phyloP scores from a whole-genome alignment of 1,140 invertebrate species.

The Helicoverpa zea region DNA sequence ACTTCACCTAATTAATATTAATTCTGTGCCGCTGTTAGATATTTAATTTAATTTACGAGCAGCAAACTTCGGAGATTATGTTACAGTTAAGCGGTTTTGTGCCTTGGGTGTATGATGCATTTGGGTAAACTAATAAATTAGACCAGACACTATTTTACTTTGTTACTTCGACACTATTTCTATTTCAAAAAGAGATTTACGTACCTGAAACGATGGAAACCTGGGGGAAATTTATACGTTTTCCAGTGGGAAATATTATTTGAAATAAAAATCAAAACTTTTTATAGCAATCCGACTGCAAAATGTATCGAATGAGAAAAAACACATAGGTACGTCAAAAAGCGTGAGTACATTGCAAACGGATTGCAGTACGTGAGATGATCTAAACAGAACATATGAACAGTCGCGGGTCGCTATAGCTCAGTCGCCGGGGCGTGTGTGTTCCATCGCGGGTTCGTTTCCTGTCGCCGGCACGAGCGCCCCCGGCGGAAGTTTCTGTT shows the following conservation, averaged over 20 bases:
- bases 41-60: background rate
- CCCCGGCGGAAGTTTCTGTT: slow-evolving; percentile 6
- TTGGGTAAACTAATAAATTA: too few relatives aligned
- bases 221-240: too few relatives aligned
- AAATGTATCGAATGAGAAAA: background rate
- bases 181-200: too few relatives aligned
- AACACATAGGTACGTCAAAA: background rate
- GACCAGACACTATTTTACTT: too few relatives aligned
- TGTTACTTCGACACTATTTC: too few relatives aligned
- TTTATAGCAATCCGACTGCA: background rate
- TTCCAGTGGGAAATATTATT: too few relatives aligned
- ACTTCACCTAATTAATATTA: slow-evolving; percentile 45
- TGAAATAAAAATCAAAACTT: too few relatives aligned
- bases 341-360: background rate
- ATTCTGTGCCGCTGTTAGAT: slow-evolving; percentile 13
- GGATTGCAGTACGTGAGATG: slow-evolving; percentile 9
- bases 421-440: slow-evolving; percentile 29
- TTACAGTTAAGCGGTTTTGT: too few relatives aligned
- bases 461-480: slow-evolving; percentile 48
- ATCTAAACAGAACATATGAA: slow-evolving; percentile 11
- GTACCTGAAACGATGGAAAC: too few relatives aligned
- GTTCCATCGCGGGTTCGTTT: slow-evolving; percentile 42
- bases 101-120: too few relatives aligned
- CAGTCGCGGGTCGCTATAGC: background rate
- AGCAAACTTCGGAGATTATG: too few relatives aligned